Evolutionary conservation across 1,140 invertebrate genomes (phyloP), one percentile per base, ranked within the genome.

Genomic region (Calliopsis andreniformis): DNA sequence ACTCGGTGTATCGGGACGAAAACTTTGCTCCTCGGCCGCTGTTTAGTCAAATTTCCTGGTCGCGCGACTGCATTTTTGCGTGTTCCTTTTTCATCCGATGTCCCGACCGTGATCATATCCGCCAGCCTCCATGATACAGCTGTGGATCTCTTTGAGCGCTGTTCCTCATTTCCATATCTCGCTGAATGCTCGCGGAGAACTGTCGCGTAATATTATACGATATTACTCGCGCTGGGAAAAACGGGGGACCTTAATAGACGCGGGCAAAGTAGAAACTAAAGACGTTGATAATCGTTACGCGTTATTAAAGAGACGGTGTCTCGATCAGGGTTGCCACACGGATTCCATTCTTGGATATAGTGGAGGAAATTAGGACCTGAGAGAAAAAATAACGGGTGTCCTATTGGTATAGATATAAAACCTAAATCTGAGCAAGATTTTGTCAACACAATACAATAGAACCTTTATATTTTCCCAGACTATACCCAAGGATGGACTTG

Each of bases 1-100:
- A 72, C 67, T 66, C 45, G 49, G n/a, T 58, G 42, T 63, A 63
- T 58, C 32, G 58, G 39, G 49, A 78, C 75, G 53, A 63, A n/a
- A 77, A 45, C 69, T 59, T 70, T 43, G 20, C 30, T 7, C 56
- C 16, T 10, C 35, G 35, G 10, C 10, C 2, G 8, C 28, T 16
- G 32, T 53, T 23, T 18, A n/a, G 32, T 42, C 32, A 14, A 67
- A 67, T 53, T 39, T 28, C 61, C 42, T 3, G 0, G 4, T 3
- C n/a, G 6, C 35, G 4, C 4, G 35, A 3, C 4, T 10, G 6
- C 1, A 12, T 42, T 53, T 51, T n/a, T 67, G 14, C 20, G 3
- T 8, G 3, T 23, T 5, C 0, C 5, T 8, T 39, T 39, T 53
- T 28, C 2, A 7, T n/a, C 7, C 5, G 35, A 39, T 6, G 4